Evolutionary conservation across 2,888 invertebrate species (phyloP), one percentile per base, ranked within the genome.

Genomic region (Aproaerema taeniolella): DNA sequence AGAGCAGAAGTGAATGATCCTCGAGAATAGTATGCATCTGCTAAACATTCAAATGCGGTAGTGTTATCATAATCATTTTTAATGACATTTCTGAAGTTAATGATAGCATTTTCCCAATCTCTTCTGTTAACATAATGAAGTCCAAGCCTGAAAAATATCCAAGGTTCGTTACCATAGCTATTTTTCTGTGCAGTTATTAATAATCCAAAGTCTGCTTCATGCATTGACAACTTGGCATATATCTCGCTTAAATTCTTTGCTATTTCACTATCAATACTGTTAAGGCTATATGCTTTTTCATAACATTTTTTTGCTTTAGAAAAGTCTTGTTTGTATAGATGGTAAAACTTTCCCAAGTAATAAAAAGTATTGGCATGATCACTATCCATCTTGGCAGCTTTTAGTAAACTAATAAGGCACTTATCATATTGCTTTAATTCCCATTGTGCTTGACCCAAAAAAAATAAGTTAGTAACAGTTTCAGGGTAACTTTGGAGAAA

Each of bases 1-100:
- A 96, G 80, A n/a, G 97, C 95, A 5, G 97, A 95, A 31, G 92
- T 92, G 63, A 91, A 93, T n/a, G 97, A 95, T 1, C 97, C 97
- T 52, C 96, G 88, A n/a, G 90, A 90, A 57, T 92, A 89, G 73
- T 97, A 97, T 0, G 96, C 95, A 87, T 97, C 97, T 26, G 94
- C 97, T 51, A 98, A 80, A 49, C 94, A 92, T 76, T 97, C 96
- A 93, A 96, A 96, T 51, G 93, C 89, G 52, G 86, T 91, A 87
- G 90, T 89, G 73, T 95, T 92, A 46, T 85, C 86, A 7, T 91
- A 87, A 62, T 93, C 90, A 34, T 80, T 76, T 67, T 93, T 89
- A 5, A 94, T 89, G 31, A 92, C 92, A 64, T 88, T 89, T 55
- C 95, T 91, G 49, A 97, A 90, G 57, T 91, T 90, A 42, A 90